These are phyloP conservation scores for Lasioglossum lativentre DNA, from an alignment of 2,888 invertebrate genomes.

Conservation along the genomic window DNA sequence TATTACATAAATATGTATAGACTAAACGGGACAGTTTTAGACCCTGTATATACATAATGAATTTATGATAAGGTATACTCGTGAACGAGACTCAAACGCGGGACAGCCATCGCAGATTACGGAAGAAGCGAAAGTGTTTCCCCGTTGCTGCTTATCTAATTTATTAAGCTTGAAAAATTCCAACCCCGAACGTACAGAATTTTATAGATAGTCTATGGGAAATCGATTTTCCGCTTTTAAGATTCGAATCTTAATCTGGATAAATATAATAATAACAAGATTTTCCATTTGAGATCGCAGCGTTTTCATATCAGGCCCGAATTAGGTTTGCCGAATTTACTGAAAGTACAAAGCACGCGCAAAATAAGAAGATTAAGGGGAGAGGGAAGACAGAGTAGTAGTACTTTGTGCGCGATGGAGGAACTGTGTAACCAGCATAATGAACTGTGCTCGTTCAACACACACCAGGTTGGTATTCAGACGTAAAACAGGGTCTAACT, in stretches of 20 bases:
- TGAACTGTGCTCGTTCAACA: not conserved
- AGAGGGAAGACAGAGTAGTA: not conserved
- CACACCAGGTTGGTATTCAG: not conserved
- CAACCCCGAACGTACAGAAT: not conserved
- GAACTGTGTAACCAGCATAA: not conserved
- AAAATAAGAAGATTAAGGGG: not conserved
- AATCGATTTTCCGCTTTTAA: not conserved
- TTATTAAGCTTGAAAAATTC: not conserved
- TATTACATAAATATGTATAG: slow-evolving; percentile 29
- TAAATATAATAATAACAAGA: no score
- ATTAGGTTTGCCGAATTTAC: no score
- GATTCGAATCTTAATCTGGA: not conserved
- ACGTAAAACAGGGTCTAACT: not conserved
- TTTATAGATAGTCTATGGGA: not conserved
- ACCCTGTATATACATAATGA: not conserved
- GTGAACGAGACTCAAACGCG: not conserved
- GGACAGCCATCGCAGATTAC: not conserved
- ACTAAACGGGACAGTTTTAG: not conserved
- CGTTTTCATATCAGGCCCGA: not conserved
- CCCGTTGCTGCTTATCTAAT: not conserved
- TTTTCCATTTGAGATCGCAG: not conserved
- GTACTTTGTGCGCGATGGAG: not conserved
- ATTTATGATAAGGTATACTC: slow-evolving; percentile 13
- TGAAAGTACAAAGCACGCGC: not conserved
- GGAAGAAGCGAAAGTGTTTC: not conserved